Evolutionary conservation across 2,113 vertebrate species (phyloP).

Genomic region (Felis chaus): DNA sequence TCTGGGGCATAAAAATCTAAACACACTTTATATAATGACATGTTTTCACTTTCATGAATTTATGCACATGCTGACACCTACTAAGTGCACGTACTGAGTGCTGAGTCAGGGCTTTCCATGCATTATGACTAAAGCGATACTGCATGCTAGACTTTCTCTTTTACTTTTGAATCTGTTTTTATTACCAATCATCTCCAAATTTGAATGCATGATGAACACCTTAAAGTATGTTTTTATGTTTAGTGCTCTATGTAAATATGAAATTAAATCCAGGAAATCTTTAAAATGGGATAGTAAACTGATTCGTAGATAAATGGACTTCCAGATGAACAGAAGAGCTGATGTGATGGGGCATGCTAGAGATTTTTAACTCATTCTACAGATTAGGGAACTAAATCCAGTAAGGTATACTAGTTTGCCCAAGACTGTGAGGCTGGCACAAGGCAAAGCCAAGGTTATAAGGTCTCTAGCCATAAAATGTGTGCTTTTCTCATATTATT

Average conservation of each 20-base stretch:
- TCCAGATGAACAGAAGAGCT: not conserved
- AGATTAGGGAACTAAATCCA: not conserved
- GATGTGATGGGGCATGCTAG: not conserved
- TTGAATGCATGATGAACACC: not conserved
- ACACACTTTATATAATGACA: not conserved
- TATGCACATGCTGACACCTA: not conserved
- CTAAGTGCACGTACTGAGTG: not conserved
- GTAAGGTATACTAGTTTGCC: not conserved
- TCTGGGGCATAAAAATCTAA: not conserved
- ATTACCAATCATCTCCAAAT: not conserved
- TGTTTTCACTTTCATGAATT: not conserved
- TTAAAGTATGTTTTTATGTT: not conserved
- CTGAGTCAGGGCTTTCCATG: not conserved
- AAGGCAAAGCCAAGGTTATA: not conserved
- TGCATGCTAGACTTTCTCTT: not conserved
- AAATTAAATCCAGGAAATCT: slow-evolving; percentile 8
- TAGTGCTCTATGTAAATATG: slow-evolving; percentile 31
- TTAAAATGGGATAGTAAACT: slow-evolving; percentile 23
- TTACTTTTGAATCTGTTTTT: not conserved
- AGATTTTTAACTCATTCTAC: not conserved
- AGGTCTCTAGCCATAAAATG: not conserved
- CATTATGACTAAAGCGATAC: not conserved
- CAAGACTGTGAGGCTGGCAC: not conserved
- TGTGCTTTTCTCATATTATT: not conserved
- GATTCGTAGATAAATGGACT: not conserved